Conservation (phyloP, 2,888 invertebrate genomes). For the Physocephala rufipes region DNA sequence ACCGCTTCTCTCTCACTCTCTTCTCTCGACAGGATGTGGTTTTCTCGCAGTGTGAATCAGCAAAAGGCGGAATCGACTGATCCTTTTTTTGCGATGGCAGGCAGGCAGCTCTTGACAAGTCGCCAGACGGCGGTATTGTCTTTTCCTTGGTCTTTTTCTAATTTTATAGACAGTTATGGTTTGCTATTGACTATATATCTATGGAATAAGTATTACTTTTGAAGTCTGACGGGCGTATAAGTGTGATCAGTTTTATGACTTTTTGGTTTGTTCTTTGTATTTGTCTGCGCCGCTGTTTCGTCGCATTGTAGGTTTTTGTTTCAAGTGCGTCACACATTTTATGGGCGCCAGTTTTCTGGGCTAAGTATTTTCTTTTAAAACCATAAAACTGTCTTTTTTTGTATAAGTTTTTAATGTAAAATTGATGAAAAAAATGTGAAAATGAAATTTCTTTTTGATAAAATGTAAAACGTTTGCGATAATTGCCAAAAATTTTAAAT, state of each 20-base stretch:
- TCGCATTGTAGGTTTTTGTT: too few species aligned
- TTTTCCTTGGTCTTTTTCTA: background rate
- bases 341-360: too few species aligned
- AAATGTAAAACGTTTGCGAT: too few species aligned
- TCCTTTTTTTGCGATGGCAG: background rate
- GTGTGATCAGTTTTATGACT: slow-evolving; percentile 57
- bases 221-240: background rate
- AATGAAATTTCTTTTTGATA: too few species aligned
- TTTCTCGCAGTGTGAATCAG: slow-evolving; percentile 8
- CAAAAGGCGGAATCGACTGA: slow-evolving; percentile 6
- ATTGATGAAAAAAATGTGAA: too few species aligned
- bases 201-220: slow-evolving; percentile 49
- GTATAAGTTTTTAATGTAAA: too few species aligned
- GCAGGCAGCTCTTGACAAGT: slow-evolving; percentile 6
- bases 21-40: background rate
- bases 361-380: too few species aligned
- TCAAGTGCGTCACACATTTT: too few species aligned
- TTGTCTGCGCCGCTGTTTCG: too few species aligned
- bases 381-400: too few species aligned
- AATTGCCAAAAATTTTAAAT: too few species aligned
- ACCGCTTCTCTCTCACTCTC: background rate
- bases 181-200: slow-evolving; percentile 8
- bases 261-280: background rate
- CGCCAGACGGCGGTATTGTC: background rate
- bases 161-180: background rate